Evolutionary conservation across 2,888 invertebrate species (phyloP).

Genomic region (Sisyra terminalis): DNA sequence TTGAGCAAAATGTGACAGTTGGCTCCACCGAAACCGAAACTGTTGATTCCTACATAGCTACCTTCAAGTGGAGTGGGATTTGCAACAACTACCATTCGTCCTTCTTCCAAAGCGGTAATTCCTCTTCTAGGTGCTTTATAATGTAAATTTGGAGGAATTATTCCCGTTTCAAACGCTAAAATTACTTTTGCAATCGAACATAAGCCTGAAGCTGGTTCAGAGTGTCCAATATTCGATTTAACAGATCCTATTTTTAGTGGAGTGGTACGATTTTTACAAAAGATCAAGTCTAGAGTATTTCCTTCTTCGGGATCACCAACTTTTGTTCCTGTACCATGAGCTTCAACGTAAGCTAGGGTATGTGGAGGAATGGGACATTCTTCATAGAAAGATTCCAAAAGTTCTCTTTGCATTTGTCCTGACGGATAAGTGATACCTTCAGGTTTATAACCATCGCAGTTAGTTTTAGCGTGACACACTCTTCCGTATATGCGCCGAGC

Average conservation of each 20-base stretch:
- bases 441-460: constrained; percentile 24
- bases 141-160: constrained; percentile 76
- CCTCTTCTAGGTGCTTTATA: constrained; percentile 35
- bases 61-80: constrained; percentile 52
- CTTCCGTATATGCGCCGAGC: constrained; percentile 34
- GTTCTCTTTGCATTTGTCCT: constrained; percentile 36
- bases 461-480: constrained; percentile 23
- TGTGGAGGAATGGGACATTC: constrained; percentile 54
- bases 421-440: constrained; percentile 26
- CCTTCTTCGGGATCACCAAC: constrained; percentile 90
- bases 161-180: constrained; percentile 56
- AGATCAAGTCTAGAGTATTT: constrained; percentile 60
- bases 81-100: constrained; percentile 52
- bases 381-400: constrained; percentile 45
- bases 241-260: constrained; percentile 77
- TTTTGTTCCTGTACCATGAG: constrained; percentile 68
- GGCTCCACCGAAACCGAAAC: constrained; percentile 88
- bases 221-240: constrained; percentile 89
- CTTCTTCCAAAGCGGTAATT: constrained; percentile 41
- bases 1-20: constrained; percentile 58
- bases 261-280: constrained; percentile 55
- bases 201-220: constrained; percentile 72
- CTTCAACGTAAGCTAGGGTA: constrained; percentile 64
- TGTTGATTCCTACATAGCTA: constrained; percentile 69
- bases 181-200: constrained; percentile 65